Base-by-base conservation (phyloP, 1,140 invertebrate genomes). In the Drosophila sp. region DNA sequence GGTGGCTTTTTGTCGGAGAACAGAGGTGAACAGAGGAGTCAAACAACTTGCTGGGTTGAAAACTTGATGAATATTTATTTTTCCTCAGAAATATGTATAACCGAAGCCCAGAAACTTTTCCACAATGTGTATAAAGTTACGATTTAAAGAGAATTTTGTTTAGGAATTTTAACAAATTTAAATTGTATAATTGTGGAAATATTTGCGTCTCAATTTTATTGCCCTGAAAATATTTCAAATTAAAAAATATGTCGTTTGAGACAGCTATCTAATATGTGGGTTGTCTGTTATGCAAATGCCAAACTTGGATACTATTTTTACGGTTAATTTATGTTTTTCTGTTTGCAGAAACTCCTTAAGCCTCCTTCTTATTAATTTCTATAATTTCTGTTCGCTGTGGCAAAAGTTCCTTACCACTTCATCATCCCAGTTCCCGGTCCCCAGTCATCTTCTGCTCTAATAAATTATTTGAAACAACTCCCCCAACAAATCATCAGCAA, bases 1-100 rank as follows among this genome's bases (percentile, higher is more conserved):
- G 73, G 54, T 66, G 69, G 61, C 60, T 70, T 38, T 44, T 62
- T 72, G 63, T 30, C 44, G 47, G 7, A n/a, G 35, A 55, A 30
- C n/a, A 17, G 32, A 44, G 41, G 71, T 11, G 50, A 29, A 50
- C 56, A 5, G 54, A 30, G 2, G 30, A 17, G 30, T 30, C 40
- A 35, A 55, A 66, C 50, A 63, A 60, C 33, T 70, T 55, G 55
- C n/a, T 54, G 55, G 57, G 56, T 60, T 69, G 60, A 32, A 44
- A 60, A 65, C 60, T 75, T 73, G 32, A 66, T 70, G 60, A 66
- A 27, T 63, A 76, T 76, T 76, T 76, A 76, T 76, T 64, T 76
- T 69, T 38, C 54, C 44, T 60, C 35, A 60, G 63, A 35, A 41
- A 70, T 23, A 61, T 7, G 10, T 17, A 17, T 40, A 38, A 67